These are phyloP conservation scores for Otolemur garnettii DNA, from an alignment of 2,113 vertebrate genomes.

Conservation along the genomic window DNA sequence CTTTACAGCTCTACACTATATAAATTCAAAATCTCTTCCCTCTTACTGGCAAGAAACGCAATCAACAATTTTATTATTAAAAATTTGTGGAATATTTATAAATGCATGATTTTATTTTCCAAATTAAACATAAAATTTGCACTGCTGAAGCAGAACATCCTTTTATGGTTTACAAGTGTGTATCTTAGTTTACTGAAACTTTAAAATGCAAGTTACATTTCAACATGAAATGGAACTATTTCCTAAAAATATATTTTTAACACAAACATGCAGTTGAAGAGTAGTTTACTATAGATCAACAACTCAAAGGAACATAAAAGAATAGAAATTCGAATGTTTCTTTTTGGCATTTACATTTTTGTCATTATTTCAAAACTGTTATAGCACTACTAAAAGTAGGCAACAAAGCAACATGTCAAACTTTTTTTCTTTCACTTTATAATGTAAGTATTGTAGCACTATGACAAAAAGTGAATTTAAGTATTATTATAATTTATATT, in stretches of 20 bases:
- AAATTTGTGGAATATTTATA: slow-evolving; percentile 41
- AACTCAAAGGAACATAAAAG: slow-evolving; percentile 43
- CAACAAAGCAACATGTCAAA: slow-evolving; percentile 8
- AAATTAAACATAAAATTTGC: slow-evolving; percentile 50
- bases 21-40: slow-evolving; percentile 69
- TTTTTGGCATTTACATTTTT: slow-evolving; percentile 61
- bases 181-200: slow-evolving; percentile 60
- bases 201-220: slow-evolving; percentile 52
- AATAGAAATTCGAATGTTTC: slow-evolving; percentile 30
- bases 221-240: slow-evolving; percentile 7
- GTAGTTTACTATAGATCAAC: slow-evolving; percentile 45
- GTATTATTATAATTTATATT: slow-evolving; percentile 34
- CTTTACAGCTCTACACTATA: slow-evolving; percentile 70
- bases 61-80: slow-evolving; percentile 52
- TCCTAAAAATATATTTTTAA: slow-evolving; percentile 57
- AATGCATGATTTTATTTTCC: slow-evolving; percentile 48
- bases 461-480: slow-evolving; percentile 52
- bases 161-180: slow-evolving; percentile 19
- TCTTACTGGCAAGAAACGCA: slow-evolving; percentile 55
- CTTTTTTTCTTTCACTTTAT: slow-evolving; percentile 3
- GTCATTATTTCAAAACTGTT: slow-evolving; percentile 41
- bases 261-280: slow-evolving; percentile 41
- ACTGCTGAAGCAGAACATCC: slow-evolving; percentile 13
- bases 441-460: background rate
- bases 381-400: slow-evolving; percentile 21